Percentiles rank a stretch among this genome's conserved stretches.
phyloP scores from a whole-genome alignment of 2,888 invertebrate species.

The Hydroisotoma schaefferi region DNA sequence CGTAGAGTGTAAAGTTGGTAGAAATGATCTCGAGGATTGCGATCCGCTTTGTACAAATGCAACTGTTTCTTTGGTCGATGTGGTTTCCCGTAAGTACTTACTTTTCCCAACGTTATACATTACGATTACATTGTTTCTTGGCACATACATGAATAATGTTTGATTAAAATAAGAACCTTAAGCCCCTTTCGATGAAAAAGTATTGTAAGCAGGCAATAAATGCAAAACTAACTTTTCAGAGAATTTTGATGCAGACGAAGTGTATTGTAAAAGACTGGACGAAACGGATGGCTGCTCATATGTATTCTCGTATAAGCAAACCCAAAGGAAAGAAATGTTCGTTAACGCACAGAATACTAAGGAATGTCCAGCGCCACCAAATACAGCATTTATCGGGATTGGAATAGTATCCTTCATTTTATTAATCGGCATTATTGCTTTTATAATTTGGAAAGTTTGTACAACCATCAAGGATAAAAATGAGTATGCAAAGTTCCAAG shows the following conservation, averaged over 20 bases:
- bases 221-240: neutral
- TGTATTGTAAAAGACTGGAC: constrained; percentile 23
- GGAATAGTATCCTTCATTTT: constrained; percentile 68
- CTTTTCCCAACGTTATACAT: too few relatives aligned
- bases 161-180: too few relatives aligned
- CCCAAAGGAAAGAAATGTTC: neutral
- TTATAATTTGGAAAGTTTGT: constrained; percentile 71
- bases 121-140: too few relatives aligned
- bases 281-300: constrained; percentile 24
- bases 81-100: constrained; percentile 13
- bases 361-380: constrained; percentile 33
- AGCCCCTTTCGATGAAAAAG: too few relatives aligned
- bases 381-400: constrained; percentile 58
- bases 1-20: constrained; percentile 25
- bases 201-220: too few relatives aligned
- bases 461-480: constrained; percentile 68
- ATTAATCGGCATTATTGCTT: constrained; percentile 64
- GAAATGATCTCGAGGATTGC: constrained; percentile 21
- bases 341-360: constrained; percentile 29
- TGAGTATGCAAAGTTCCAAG: constrained; percentile 71
- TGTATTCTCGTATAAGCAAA: constrained; percentile 18
- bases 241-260: constrained; percentile 8
- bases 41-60: constrained; percentile 15
- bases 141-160: too few relatives aligned
- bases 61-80: constrained; percentile 12